These are phyloP conservation scores for Gambelia wislizenii DNA, from an alignment of 2,797 vertebrate species.

Conservation along the genomic window DNA sequence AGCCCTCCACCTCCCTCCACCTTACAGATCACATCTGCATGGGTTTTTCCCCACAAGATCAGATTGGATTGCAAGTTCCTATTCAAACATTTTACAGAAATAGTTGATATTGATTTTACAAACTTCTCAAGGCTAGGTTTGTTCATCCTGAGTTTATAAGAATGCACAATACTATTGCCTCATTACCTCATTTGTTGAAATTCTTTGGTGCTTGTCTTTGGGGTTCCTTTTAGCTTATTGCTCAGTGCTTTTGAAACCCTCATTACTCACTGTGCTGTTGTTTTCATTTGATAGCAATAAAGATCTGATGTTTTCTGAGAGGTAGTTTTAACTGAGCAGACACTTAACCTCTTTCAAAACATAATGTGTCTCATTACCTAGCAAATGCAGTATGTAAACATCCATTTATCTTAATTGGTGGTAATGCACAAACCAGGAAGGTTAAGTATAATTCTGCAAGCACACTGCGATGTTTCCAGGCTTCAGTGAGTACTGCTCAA, in stretches of 20 bases:
- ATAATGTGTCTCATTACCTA: slow-evolving; percentile 33
- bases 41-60: background rate
- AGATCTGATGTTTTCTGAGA: slow-evolving; percentile 34
- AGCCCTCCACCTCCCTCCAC: background rate
- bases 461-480: background rate
- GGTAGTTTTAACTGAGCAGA: slow-evolving; percentile 24
- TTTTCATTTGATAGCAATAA: background rate
- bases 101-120: slow-evolving; percentile 26
- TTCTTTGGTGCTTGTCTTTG: background rate
- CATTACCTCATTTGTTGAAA: background rate
- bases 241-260: slow-evolving; percentile 33
- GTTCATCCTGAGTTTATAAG: slow-evolving; percentile 11
- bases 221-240: background rate
- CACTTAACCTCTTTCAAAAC: slow-evolving; percentile 24
- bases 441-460: slow-evolving; percentile 12
- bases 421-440: slow-evolving; percentile 17
- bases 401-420: slow-evolving; percentile 36
- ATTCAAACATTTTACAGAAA: slow-evolving; percentile 1
- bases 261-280: slow-evolving; percentile 29
- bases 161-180: background rate
- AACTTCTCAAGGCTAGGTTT: slow-evolving; percentile 17
- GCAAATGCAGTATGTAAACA: slow-evolving; percentile 28
- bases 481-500: background rate
- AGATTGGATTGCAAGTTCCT: background rate
- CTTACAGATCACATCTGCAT: background rate